A percentile compares a stretch with the other conserved stretches of the same genome.
Evolutionary conservation across 1,140 invertebrate genomes (phyloP).

Genomic region (Tetragonula clypearis): DNA sequence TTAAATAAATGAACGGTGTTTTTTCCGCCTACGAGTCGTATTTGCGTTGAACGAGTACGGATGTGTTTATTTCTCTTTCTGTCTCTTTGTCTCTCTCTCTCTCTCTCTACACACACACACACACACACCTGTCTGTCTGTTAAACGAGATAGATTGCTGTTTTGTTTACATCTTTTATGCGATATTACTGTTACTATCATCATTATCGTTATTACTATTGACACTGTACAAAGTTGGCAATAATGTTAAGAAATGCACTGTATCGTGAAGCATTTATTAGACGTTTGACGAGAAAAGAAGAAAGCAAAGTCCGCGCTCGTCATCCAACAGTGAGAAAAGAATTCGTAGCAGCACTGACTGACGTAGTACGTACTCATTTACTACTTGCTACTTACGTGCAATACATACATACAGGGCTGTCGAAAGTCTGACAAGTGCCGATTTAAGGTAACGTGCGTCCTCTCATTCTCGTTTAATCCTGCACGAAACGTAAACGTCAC

Average conservation of each 20-base stretch:
- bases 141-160: slow-evolving; percentile 46
- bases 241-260: slow-evolving; percentile 74
- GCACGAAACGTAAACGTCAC: slow-evolving; percentile 63
- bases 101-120: slow-evolving; percentile 3
- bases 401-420: not conserved
- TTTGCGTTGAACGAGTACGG: slow-evolving; percentile 60
- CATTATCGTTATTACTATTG: slow-evolving; percentile 46
- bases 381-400: too few species aligned
- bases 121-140: not conserved
- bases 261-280: slow-evolving; percentile 64
- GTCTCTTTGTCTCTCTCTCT: slow-evolving; percentile 36
- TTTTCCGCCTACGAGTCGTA: slow-evolving; percentile 78
- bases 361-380: too few species aligned
- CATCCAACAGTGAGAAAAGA: not conserved
- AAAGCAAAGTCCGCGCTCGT: not conserved
- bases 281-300: slow-evolving; percentile 13
- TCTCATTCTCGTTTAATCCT: slow-evolving; percentile 66
- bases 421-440: slow-evolving; percentile 57
- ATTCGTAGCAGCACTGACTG: not conserved
- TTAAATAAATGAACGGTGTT: slow-evolving; percentile 80
- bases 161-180: slow-evolving; percentile 56
- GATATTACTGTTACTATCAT: slow-evolving; percentile 47
- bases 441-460: slow-evolving; percentile 72
- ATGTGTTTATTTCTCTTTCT: slow-evolving; percentile 30
- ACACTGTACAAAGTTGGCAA: slow-evolving; percentile 80